phyloP scores from a whole-genome alignment of 1,140 invertebrate species.

The Tetraneura akinire region DNA sequence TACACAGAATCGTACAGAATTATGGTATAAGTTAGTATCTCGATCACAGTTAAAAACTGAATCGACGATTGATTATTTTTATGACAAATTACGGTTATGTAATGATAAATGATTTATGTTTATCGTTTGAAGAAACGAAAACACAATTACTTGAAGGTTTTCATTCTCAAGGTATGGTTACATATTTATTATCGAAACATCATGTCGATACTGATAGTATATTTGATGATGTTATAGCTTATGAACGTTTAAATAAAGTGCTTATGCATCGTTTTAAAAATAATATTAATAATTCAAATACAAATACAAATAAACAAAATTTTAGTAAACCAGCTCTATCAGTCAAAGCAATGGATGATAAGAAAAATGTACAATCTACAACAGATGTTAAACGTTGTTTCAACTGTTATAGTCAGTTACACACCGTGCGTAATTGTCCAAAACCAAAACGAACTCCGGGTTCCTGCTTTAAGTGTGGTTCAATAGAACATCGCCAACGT shows the following conservation, averaged over 20 bases:
- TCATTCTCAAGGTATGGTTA: conserved; percentile 4
- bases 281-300: too few relatives aligned
- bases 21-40: not conserved
- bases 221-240: not conserved
- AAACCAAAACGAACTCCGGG: not conserved
- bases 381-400: not conserved
- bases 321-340: not conserved
- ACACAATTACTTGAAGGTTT: not conserved
- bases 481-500: not conserved
- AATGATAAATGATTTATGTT: not conserved
- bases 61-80: not conserved
- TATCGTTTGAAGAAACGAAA: conserved; percentile 14
- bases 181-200: conserved; percentile 7
- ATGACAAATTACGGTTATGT: not conserved
- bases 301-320: not conserved
- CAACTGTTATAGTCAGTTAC: not conserved
- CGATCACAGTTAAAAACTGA: not conserved
- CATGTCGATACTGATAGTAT: not conserved
- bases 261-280: not conserved
- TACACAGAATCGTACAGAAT: not conserved
- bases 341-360: not conserved
- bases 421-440: not conserved
- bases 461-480: not conserved
- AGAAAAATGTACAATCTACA: not conserved
- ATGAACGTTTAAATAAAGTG: conserved; percentile 27